These are phyloP conservation scores for Hypselothyrea guttata DNA, from an alignment of 2,888 invertebrate species.

Conservation along the genomic window DNA sequence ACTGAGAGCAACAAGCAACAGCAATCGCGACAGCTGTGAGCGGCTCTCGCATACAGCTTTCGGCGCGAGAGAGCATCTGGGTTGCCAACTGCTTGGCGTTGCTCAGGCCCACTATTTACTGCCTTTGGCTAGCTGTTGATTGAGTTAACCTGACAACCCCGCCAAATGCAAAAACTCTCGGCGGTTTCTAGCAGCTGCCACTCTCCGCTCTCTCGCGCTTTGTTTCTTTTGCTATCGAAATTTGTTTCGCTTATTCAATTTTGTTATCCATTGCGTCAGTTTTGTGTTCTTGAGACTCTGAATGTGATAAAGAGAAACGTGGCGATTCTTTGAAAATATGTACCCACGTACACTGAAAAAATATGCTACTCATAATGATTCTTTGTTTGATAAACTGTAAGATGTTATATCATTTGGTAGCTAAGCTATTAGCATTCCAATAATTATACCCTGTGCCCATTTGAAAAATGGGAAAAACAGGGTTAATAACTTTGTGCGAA, in stretches of 20 bases:
- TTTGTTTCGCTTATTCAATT: slow-evolving; percentile 33
- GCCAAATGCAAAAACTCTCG: slow-evolving; percentile 6
- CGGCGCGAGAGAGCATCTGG: slow-evolving; percentile 30
- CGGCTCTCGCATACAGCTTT: slow-evolving; percentile 17
- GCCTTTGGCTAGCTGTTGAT: slow-evolving; percentile 1
- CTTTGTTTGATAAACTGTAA: no score
- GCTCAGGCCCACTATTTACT: slow-evolving; percentile 14
- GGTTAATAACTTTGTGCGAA: no score
- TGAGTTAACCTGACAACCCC: slow-evolving; percentile 41
- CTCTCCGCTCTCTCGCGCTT: background rate
- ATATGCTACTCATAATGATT: no score
- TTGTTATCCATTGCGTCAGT: slow-evolving; percentile 41
- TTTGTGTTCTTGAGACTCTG: background rate
- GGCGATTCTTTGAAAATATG: no score
- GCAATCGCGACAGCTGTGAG: slow-evolving; percentile 28
- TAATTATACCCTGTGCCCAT: no score
- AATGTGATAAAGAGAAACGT: no score
- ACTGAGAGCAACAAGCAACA: slow-evolving; percentile 16
- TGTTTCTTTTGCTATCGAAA: slow-evolving; percentile 3
- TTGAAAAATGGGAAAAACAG: no score
- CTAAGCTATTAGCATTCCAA: no score
- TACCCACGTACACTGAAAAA: no score
- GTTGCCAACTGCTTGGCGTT: slow-evolving; percentile 37
- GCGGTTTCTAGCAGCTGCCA: slow-evolving; percentile 22
- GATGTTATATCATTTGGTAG: no score